phyloP scores from a whole-genome alignment of 2,888 invertebrate genomes.

The Cryptophagus acutangulus region DNA sequence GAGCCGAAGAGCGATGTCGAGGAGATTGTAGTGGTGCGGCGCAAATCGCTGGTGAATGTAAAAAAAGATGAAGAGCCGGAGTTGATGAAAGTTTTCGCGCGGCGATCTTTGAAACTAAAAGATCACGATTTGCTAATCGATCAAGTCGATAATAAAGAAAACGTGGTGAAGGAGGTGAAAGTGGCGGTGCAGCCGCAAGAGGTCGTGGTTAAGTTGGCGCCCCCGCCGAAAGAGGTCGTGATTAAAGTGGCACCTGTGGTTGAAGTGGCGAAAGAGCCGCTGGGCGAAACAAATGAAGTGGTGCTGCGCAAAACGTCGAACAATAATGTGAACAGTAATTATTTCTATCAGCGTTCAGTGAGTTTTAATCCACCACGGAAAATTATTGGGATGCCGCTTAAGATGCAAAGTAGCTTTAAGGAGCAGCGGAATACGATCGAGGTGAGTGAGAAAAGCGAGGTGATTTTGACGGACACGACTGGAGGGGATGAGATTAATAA shows the following conservation, averaged over 20 bases:
- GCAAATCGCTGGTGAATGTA: slow-evolving; percentile 52
- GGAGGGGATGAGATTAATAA: slow-evolving; percentile 38
- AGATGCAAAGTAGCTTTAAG: slow-evolving; percentile 36
- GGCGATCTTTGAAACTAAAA: slow-evolving; percentile 75
- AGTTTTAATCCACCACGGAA: slow-evolving; percentile 36
- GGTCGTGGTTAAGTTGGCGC: not conserved
- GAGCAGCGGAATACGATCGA: slow-evolving; percentile 41
- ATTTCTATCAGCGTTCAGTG: slow-evolving; percentile 36
- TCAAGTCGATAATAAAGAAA: slow-evolving; percentile 52
- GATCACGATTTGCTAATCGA: slow-evolving; percentile 54
- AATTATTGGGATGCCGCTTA: slow-evolving; percentile 22
- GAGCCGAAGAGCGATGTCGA: slow-evolving; percentile 45
- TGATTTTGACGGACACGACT: slow-evolving; percentile 29
- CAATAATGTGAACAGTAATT: slow-evolving; percentile 6
- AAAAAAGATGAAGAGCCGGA: slow-evolving; percentile 70
- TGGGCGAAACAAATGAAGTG: not conserved
- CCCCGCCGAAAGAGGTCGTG: not conserved
- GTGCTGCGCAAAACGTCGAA: slow-evolving; percentile 13
- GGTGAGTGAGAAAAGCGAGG: slow-evolving; percentile 32
- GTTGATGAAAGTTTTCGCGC: slow-evolving; percentile 75
- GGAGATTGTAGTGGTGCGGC: slow-evolving; percentile 51
- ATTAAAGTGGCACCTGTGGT: not conserved
- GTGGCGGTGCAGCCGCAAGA: not conserved
- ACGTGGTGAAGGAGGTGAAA: not conserved
- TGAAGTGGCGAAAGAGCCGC: not conserved